A percentile compares a stretch with the other conserved stretches of the same genome.
These are phyloP conservation scores for Micropterix aruncella DNA, from an alignment of 2,888 invertebrate species.

Conservation along the genomic window DNA sequence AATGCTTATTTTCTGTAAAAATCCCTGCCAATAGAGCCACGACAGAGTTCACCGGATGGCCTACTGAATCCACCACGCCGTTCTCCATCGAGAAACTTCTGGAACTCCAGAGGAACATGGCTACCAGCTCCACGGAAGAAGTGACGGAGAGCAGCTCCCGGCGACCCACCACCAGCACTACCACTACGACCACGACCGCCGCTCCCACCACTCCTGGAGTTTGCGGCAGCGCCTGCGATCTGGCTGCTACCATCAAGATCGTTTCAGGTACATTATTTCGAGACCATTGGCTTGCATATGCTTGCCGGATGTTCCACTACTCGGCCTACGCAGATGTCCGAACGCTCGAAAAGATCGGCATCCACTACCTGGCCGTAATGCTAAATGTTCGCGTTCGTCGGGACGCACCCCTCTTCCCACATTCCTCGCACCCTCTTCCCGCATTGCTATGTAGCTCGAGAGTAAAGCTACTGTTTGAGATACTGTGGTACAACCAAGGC, in stretches of 20 bases:
- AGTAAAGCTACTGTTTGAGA: too few species aligned
- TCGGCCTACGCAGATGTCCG: too few species aligned
- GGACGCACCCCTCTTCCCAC: too few species aligned
- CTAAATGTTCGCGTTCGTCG: too few species aligned
- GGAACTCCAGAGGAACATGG: conserved; percentile 48
- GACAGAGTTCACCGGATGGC: conserved; percentile 87
- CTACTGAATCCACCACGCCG: conserved; percentile 75
- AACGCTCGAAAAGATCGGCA: too few species aligned
- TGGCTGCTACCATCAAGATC: conserved; percentile 76
- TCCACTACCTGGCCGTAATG: too few species aligned
- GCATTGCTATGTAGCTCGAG: too few species aligned
- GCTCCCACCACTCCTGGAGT: conserved; percentile 71
- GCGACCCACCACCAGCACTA: conserved; percentile 36
- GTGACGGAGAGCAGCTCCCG: conserved; percentile 32
- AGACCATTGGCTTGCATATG: too few species aligned
- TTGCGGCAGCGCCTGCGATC: conserved; percentile 65
- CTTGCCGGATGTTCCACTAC: too few species aligned
- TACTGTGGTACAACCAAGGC: too few species aligned
- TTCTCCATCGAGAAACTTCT: conserved; percentile 71
- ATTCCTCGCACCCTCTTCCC: too few species aligned
- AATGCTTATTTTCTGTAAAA: too few species aligned
- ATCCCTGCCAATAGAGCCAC: conserved; percentile 49
- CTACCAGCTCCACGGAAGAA: conserved; percentile 38
- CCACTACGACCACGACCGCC: conserved; percentile 51
- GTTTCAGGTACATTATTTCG: conserved; percentile 48